A percentile compares a stretch with the other conserved stretches of the same genome.
Evolutionary conservation across 2,888 invertebrate species (phyloP).

Genomic region (Rhingia rostrata): DNA sequence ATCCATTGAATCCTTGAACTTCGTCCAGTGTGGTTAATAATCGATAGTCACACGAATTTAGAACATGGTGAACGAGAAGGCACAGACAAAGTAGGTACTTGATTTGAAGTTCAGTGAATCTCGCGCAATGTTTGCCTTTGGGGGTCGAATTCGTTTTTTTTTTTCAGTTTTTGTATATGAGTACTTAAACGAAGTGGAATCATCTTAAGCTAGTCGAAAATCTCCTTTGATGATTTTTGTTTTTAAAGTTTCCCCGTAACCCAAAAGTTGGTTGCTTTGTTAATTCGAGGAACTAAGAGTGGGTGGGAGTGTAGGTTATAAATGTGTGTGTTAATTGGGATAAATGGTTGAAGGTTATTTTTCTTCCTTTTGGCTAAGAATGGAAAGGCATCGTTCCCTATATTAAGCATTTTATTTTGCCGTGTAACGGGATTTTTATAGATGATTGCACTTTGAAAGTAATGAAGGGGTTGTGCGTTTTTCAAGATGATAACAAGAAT

Average conservation of each 20-base stretch:
- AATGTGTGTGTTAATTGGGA: constrained; percentile 25
- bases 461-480: not conserved
- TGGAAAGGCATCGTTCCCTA: not conserved
- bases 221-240: constrained; percentile 25
- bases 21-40: constrained; percentile 33
- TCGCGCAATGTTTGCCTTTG: constrained; percentile 5
- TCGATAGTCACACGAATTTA: constrained; percentile 43
- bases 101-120: constrained; percentile 27
- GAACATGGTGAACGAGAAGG: not conserved
- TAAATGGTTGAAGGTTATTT: constrained; percentile 18
- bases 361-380: not conserved
- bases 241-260: not conserved
- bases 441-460: not conserved
- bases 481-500: not conserved
- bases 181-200: not conserved
- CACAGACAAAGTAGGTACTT: not conserved
- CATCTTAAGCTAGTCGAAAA: constrained; percentile 18
- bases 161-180: not conserved
- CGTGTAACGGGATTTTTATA: constrained; percentile 7
- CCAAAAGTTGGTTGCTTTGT: not conserved
- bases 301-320: not conserved
- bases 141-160: constrained; percentile 15
- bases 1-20: constrained; percentile 54
- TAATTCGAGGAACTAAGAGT: not conserved
- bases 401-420: not conserved